A percentile compares a stretch with the other conserved stretches of the same genome.
Evolutionary conservation across 2,113 vertebrate species (phyloP).

Genomic region (Lampris megalopsis): DNA sequence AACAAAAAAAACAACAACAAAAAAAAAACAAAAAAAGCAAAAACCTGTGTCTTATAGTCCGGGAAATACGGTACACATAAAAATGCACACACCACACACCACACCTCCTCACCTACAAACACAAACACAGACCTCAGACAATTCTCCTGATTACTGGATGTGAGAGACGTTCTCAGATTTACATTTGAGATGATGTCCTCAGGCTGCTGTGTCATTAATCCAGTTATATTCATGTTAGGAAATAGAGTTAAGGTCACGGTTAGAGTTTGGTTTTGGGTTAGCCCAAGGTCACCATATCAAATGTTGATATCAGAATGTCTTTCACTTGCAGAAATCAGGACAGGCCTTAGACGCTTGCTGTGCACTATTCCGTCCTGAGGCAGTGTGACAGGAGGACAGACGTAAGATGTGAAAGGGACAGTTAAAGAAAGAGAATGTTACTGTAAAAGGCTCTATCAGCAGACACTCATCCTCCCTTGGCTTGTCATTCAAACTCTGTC

Average conservation of each 20-base stretch:
- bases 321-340: too few relatives aligned
- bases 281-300: too few relatives aligned
- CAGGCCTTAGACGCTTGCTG: constrained; percentile 26
- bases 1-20: too few relatives aligned
- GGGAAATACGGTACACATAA: too few relatives aligned
- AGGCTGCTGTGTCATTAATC: too few relatives aligned
- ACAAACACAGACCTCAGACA: neutral
- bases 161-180: neutral
- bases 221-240: too few relatives aligned
- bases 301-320: too few relatives aligned
- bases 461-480: constrained; percentile 54
- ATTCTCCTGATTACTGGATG: neutral
- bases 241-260: too few relatives aligned
- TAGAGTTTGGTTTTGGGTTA: too few relatives aligned
- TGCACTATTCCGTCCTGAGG: constrained; percentile 52
- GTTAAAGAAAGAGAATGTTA: constrained; percentile 36
- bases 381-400: constrained; percentile 34
- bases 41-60: too few relatives aligned
- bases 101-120: neutral
- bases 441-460: constrained; percentile 62
- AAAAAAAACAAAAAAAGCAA: too few relatives aligned
- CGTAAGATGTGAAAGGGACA: constrained; percentile 54
- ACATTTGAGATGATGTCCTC: neutral
- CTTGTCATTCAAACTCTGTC: constrained; percentile 70
- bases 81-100: too few relatives aligned